Conservation (phyloP, 1,140 invertebrate species). For the Centruroides sculpturatus region DNA sequence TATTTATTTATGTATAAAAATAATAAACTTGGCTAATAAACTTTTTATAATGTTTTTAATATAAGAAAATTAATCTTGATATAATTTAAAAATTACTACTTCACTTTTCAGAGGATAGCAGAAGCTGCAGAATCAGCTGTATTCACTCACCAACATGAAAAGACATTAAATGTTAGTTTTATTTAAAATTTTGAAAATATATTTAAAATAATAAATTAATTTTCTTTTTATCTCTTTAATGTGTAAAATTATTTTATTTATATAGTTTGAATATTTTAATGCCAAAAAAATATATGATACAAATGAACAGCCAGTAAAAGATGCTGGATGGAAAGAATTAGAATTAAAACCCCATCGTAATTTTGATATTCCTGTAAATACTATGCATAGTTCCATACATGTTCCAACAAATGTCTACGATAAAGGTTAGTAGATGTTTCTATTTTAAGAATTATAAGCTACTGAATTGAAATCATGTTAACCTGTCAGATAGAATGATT, state of each 20-base stretch:
- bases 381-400: slow-evolving; percentile 69
- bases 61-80: no score
- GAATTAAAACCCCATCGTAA: slow-evolving; percentile 51
- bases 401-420: slow-evolving; percentile 89
- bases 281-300: neutral
- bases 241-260: neutral
- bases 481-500: neutral
- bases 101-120: slow-evolving; percentile 2
- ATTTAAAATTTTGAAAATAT: neutral
- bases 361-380: slow-evolving; percentile 71
- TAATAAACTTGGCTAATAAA: no score
- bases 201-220: no score
- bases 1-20: no score
- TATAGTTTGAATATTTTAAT: slow-evolving; percentile 11
- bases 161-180: neutral
- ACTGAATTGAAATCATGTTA: neutral
- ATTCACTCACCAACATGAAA: slow-evolving; percentile 5
- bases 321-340: slow-evolving; percentile 24
- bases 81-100: neutral
- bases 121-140: slow-evolving; percentile 10
- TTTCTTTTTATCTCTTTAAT: neutral
- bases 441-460: no score
- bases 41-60: no score
- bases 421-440: slow-evolving; percentile 43
- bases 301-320: neutral